Base-by-base conservation (phyloP, 2,797 vertebrate genomes). In the Morus bassanus region DNA sequence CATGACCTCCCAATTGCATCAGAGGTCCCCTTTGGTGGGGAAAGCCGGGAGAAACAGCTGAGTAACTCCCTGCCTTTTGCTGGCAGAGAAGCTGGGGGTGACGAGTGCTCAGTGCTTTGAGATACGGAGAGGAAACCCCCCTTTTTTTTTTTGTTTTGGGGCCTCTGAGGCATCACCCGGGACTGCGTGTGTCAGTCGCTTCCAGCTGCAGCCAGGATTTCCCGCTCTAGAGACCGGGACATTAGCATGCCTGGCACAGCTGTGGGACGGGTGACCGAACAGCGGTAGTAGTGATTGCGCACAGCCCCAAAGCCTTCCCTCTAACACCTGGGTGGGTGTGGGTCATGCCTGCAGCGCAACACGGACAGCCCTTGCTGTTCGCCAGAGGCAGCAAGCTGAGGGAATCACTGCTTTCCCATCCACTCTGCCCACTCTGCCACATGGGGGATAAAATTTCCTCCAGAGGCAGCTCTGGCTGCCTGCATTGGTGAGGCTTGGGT, bases 281-380 rank as follows among this genome's bases (percentile, higher is more conserved):
- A 9, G 63, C 61, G n/a, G 46, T 37, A 63, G 31, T 7, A 18
- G 37, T 65, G 61, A 46, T 59, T n/a, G 21, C 0, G 1, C 69
- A 23, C 24, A 65, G 39, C 23, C 27, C 57, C 46, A 19, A 22
- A n/a, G 8, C 30, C 59, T 82, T 68, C 51, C 68, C 39, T 80
- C 54, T 61, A 6, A 30, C 2, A 0, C 23, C 18, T 1, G 0
- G 7, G 4, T 0, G 0, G 28, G 54, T 61, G 80, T 23, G 45
- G 85, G 82, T 72, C 5, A 0, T 22, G 69, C 45, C 72, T 13
- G 61, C 41, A 27, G 6, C 7, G 2, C 18, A 35, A 45, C 45
- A 30, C 0, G 0, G 25, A 9, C 63, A 59, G 59, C 61, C 67
- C 45, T 79, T 61, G 65, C 72, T n/a, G 54, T 53, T 88, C 64